Conservation (phyloP, 2,888 invertebrate species). For the Drosophila affinis region DNA sequence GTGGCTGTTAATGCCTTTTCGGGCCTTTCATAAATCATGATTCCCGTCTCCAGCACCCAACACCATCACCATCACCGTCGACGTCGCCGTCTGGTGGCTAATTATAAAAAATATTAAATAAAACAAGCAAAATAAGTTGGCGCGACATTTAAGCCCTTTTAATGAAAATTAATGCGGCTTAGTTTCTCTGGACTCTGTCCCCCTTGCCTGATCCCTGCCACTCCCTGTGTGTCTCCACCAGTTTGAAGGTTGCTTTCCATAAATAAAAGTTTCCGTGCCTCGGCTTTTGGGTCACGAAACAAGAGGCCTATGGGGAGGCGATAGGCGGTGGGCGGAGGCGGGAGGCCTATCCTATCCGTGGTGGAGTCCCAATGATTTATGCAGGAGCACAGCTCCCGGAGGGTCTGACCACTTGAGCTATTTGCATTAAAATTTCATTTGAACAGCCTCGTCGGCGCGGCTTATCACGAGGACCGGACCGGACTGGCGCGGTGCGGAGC, state of each 20-base stretch:
- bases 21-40: constrained; percentile 68
- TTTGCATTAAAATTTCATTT: constrained; percentile 74
- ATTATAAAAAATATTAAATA: constrained; percentile 74
- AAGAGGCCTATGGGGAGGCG: constrained; percentile 1
- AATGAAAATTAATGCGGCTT: constrained; percentile 74
- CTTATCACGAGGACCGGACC: constrained; percentile 41
- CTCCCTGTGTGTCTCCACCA: neutral
- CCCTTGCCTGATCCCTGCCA: neutral
- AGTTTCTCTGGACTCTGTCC: constrained; percentile 17
- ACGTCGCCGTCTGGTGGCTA: constrained; percentile 56
- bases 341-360: neutral
- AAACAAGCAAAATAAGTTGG: constrained; percentile 68
- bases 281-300: constrained; percentile 53
- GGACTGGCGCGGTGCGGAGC: neutral
- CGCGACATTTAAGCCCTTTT: constrained; percentile 72
- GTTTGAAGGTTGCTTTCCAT: constrained; percentile 49
- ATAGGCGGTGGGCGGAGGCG: too few relatives aligned
- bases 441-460: constrained; percentile 34
- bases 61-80: constrained; percentile 7
- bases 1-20: constrained; percentile 25
- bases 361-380: constrained; percentile 63
- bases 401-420: constrained; percentile 54
- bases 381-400: constrained; percentile 45
- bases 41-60: constrained; percentile 36
- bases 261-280: constrained; percentile 66